Evolutionary conservation across 1,140 invertebrate genomes (phyloP).

Genomic region (Heliconius himera): DNA sequence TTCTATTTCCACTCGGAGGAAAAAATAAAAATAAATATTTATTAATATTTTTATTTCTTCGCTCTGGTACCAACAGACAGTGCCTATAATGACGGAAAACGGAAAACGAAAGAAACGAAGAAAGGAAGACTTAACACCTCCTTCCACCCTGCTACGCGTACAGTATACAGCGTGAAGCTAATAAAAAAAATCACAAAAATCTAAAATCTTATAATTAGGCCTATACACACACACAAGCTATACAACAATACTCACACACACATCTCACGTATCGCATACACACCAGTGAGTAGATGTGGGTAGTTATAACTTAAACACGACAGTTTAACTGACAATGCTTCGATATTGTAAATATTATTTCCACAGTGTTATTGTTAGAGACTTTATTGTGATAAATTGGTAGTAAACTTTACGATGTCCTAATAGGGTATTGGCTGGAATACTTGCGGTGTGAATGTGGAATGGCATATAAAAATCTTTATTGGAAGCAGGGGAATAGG

Average conservation of each 20-base stretch:
- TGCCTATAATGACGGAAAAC: no score
- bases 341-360: slow-evolving; percentile 16
- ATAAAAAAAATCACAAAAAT: no score
- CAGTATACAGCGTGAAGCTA: no score
- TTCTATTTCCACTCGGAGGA: no score
- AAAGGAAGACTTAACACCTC: no score
- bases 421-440: background rate
- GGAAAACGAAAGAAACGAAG: no score
- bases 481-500: background rate
- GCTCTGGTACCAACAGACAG: no score
- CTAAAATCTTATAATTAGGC: no score
- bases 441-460: background rate
- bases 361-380: slow-evolving; percentile 1
- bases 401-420: slow-evolving; percentile 1
- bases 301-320: background rate
- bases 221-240: background rate
- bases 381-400: slow-evolving; percentile 10
- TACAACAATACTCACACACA: background rate
- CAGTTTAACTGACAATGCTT: slow-evolving; percentile 12
- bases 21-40: no score
- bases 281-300: background rate
- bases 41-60: no score
- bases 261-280: background rate
- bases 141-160: no score
- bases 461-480: background rate